phyloP scores from a whole-genome alignment of 2,113 vertebrate species.

The human region GRCh38 chr5:145526501-145527000 shows the following conservation, averaged over 20 bases:
- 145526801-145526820: background rate
- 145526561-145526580: background rate
- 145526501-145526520: background rate
- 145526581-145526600: background rate
- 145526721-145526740: background rate
- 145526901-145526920: background rate
- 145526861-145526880: background rate
- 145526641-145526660: background rate
- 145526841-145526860: constrained; percentile 27
- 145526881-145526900: background rate
- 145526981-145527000: background rate
- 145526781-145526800: background rate
- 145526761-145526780: background rate
- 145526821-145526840: background rate
- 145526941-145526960: background rate
- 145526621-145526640: background rate
- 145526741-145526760: background rate
- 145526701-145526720: background rate
- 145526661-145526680: background rate
- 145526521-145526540: background rate
- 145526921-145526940: background rate
- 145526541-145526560: background rate
- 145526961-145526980: background rate
- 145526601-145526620: constrained; percentile 11
- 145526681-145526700: background rate